Base-by-base conservation (phyloP, 37 sponge, comb jelly and placozoan genomes). In the Bolinopsis microptera region DNA sequence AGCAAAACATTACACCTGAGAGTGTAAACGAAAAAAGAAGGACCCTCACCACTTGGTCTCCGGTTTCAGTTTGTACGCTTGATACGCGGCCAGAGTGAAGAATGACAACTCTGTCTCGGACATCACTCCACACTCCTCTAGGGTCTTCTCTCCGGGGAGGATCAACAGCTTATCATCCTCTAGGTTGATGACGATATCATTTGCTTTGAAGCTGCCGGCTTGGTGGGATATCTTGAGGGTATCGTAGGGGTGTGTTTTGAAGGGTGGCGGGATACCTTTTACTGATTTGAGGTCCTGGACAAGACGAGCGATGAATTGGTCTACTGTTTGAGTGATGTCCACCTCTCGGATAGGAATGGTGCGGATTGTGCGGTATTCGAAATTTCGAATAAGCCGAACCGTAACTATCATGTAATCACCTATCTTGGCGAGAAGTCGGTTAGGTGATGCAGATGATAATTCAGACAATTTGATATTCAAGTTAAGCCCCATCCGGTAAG, bases 151-250 rank as follows among this genome's bases (percentile, higher is more conserved):
- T 25, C 35, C 61, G 28, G 24, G 24, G 2, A 86, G 30, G 26
- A 86, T 39, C 90, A 86, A 27, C 27, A 8, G 2, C 31, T 86
- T 48, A 30, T 86, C 90, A 23, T 26, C 90, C 3, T 86, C 90
- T 1, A 39, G 23, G 61, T 86, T 86, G 2, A 86, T 86, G 2
- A 86, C 90, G 31, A 86, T 86, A 34, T 86, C 90, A 23, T 86
- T 86, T 21, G 90, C 90, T 41, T 86, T 86, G 61, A 86, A 86
- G 21, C 90, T 34, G 3, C 90, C 90, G 38, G 90, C 90, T 27
- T 86, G 90, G 61, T 86, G 90, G 48, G 90, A 86, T 9, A 86
- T 86, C 61, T 86, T 86, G 2, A 86, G 90, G 41, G 90, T 86
- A 48, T 86, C 90, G 61, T 86, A 86, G 61, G 61, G 61, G 39